Evolutionary conservation across 2,113 vertebrate genomes (phyloP).

Genomic region (Spermophilus dauricus): DNA sequence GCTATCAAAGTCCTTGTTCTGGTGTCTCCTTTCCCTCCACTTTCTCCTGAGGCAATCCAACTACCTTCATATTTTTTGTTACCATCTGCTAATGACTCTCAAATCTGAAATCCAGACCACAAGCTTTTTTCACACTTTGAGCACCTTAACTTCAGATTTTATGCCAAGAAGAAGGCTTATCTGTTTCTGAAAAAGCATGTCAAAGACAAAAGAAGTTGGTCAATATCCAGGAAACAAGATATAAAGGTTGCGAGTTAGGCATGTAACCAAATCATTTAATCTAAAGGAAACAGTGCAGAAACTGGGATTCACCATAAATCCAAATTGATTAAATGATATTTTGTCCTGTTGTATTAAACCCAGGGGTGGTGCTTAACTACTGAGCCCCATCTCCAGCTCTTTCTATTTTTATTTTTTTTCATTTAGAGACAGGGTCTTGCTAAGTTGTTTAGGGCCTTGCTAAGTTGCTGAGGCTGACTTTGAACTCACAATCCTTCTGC

Average conservation of each 20-base stretch:
- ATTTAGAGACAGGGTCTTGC: too few relatives aligned
- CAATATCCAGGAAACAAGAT: neutral
- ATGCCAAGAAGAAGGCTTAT: neutral
- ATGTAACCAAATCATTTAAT: conserved; percentile 45
- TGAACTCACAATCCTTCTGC: too few relatives aligned
- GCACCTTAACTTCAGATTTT: neutral
- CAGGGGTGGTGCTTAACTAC: too few relatives aligned
- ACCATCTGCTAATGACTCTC: neutral
- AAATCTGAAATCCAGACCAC: conserved; percentile 22
- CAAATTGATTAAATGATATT: neutral
- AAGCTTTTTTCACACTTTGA: neutral
- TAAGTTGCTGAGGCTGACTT: too few relatives aligned
- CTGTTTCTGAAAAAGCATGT: conserved; percentile 14
- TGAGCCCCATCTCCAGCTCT: too few relatives aligned
- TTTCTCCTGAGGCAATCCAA: neutral
- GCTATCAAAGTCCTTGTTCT: neutral
- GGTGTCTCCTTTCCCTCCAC: neutral
- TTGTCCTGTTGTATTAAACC: neutral
- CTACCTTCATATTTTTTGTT: neutral
- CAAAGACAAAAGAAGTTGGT: neutral
- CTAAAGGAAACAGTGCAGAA: neutral
- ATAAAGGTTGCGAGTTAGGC: neutral
- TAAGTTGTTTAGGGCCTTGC: too few relatives aligned
- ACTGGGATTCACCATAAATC: neutral
- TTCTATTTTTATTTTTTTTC: too few relatives aligned